These are phyloP conservation scores for Sinhomidia bicolor DNA, from an alignment of 2,888 invertebrate genomes.

Conservation along the genomic window DNA sequence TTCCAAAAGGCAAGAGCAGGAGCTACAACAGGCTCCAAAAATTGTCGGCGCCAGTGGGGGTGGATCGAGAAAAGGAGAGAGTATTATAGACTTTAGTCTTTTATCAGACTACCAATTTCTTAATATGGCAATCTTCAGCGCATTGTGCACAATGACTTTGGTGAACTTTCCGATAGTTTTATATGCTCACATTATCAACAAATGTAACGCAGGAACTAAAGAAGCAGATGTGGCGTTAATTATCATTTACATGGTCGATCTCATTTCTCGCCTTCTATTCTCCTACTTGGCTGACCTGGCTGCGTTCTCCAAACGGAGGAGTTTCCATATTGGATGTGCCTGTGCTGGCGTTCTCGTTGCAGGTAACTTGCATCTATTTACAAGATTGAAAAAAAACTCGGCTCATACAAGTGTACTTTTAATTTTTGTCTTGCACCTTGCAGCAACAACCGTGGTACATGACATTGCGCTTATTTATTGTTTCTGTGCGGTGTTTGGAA, in stretches of 20 bases:
- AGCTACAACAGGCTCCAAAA: not conserved
- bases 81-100: conserved; percentile 72
- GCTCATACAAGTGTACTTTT: no score
- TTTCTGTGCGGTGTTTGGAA: conserved; percentile 75
- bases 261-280: conserved; percentile 74
- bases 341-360: conserved; percentile 65
- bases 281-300: conserved; percentile 76
- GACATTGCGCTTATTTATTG: conserved; percentile 71
- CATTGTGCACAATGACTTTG: conserved; percentile 69
- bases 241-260: conserved; percentile 74
- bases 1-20: not conserved
- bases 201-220: conserved; percentile 20
- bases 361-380: conserved; percentile 50
- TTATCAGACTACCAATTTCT: conserved; percentile 68
- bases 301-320: conserved; percentile 65
- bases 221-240: conserved; percentile 66
- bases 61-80: conserved; percentile 63
- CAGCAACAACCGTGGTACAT: conserved; percentile 67
- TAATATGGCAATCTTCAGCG: conserved; percentile 73
- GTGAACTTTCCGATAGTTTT: conserved; percentile 75
- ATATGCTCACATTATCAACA: conserved; percentile 64
- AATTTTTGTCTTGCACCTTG: not conserved
- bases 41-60: not conserved
- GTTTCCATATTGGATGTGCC: conserved; percentile 68
- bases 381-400: no score